These are phyloP conservation scores for Pampus argenteus DNA, from an alignment of 2,797 vertebrate species.

Conservation along the genomic window DNA sequence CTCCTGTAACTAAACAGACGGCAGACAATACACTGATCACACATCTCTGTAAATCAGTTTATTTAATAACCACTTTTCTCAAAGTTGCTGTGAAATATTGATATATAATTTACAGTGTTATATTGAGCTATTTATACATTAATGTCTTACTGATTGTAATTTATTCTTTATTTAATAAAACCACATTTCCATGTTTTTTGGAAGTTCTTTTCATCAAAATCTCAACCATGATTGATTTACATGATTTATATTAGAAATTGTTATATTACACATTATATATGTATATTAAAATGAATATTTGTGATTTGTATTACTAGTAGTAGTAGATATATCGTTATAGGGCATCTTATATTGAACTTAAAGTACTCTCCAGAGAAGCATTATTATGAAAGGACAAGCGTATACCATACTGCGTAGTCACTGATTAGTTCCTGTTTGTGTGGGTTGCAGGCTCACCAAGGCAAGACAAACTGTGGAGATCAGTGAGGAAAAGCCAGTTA, in stretches of 20 bases:
- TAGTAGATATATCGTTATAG: neutral
- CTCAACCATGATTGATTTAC: neutral
- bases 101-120: slow-evolving; percentile 64
- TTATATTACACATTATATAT: neutral
- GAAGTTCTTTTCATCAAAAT: slow-evolving; percentile 30
- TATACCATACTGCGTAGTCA: neutral
- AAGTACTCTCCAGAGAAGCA: too few species aligned
- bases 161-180: slow-evolving; percentile 84
- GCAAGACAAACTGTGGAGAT: neutral
- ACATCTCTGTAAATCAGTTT: slow-evolving; percentile 42
- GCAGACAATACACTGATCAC: slow-evolving; percentile 30
- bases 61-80: slow-evolving; percentile 62
- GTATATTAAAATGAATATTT: slow-evolving; percentile 1
- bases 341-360: neutral
- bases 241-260: neutral
- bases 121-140: slow-evolving; percentile 73
- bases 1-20: slow-evolving; percentile 36
- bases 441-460: neutral
- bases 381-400: neutral
- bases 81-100: slow-evolving; percentile 69
- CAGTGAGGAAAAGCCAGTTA: neutral
- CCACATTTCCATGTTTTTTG: slow-evolving; percentile 65
- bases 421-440: neutral
- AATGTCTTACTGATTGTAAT: slow-evolving; percentile 82
- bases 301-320: neutral